phyloP scores from a whole-genome alignment of 2,888 invertebrate genomes.

The Sesia bembeciformis region DNA sequence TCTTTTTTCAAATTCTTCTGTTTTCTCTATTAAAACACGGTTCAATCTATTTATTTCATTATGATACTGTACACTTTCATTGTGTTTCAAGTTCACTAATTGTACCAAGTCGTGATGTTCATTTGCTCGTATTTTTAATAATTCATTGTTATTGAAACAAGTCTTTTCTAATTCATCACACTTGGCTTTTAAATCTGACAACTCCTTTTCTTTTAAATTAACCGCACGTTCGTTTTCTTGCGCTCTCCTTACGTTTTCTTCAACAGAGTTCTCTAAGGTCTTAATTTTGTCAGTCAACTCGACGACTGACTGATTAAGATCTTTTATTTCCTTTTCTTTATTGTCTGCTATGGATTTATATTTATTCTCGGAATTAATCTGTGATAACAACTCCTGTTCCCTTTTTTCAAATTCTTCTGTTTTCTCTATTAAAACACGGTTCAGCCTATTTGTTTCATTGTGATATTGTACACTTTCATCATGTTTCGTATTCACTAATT shows the following conservation, averaged over 20 bases:
- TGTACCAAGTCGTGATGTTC: constrained; percentile 82
- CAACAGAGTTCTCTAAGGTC: constrained; percentile 29
- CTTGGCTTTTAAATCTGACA: constrained; percentile 26
- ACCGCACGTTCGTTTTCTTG: constrained; percentile 39
- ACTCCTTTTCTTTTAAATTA: constrained; percentile 36
- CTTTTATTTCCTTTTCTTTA: constrained; percentile 54
- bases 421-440: constrained; percentile 74
- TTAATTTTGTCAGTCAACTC: constrained; percentile 46
- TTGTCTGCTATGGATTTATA: constrained; percentile 24
- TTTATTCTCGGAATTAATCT: constrained; percentile 19
- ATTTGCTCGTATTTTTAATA: constrained; percentile 36
- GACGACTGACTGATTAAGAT: constrained; percentile 43
- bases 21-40: constrained; percentile 71
- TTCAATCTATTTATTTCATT: constrained; percentile 87
- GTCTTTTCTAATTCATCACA: constrained; percentile 28
- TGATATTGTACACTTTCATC: constrained; percentile 90
- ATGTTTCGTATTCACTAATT: constrained; percentile 85
- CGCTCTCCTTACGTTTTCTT: constrained; percentile 36
- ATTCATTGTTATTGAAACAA: constrained; percentile 35
- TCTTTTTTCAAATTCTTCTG: constrained; percentile 46
- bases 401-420: constrained; percentile 47
- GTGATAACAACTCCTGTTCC: constrained; percentile 37
- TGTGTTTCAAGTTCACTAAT: constrained; percentile 85
- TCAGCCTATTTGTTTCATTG: constrained; percentile 86
- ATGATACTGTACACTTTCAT: constrained; percentile 89